Conservation (phyloP, 1,140 invertebrate species). For the Apis laboriosa region DNA sequence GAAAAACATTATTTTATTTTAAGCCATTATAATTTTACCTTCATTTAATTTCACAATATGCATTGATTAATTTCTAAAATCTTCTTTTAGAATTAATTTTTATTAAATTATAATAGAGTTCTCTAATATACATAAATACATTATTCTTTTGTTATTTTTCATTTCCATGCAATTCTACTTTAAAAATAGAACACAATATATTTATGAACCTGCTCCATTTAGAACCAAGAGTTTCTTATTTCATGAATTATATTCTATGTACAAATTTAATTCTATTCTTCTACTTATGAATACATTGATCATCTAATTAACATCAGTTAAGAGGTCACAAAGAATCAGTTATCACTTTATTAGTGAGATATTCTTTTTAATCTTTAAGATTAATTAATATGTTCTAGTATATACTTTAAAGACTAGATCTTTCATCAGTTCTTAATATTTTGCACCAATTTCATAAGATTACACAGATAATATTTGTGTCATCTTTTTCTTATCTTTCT, state of each 20-base stretch:
- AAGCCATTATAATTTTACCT: neutral
- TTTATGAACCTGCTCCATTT: neutral
- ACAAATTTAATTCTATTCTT: constrained; percentile 4
- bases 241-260: constrained; percentile 3
- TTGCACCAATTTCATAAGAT: constrained; percentile 32
- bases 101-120: neutral
- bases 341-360: constrained; percentile 1
- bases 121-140: neutral
- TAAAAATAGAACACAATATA: constrained; percentile 1
- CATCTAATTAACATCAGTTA: constrained; percentile 14
- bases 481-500: no score
- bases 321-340: constrained; percentile 26
- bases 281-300: constrained; percentile 2
- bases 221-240: neutral
- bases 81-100: neutral
- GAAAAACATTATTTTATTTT: neutral
- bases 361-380: constrained; percentile 1
- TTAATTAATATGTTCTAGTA: constrained; percentile 30
- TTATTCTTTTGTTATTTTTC: neutral
- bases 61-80: constrained; percentile 27
- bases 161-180: neutral
- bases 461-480: constrained; percentile 1
- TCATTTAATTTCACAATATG: neutral
- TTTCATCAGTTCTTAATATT: constrained; percentile 36
- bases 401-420: constrained; percentile 50